phyloP scores from a whole-genome alignment of 2,797 vertebrate genomes.

The Allobates femoralis region DNA sequence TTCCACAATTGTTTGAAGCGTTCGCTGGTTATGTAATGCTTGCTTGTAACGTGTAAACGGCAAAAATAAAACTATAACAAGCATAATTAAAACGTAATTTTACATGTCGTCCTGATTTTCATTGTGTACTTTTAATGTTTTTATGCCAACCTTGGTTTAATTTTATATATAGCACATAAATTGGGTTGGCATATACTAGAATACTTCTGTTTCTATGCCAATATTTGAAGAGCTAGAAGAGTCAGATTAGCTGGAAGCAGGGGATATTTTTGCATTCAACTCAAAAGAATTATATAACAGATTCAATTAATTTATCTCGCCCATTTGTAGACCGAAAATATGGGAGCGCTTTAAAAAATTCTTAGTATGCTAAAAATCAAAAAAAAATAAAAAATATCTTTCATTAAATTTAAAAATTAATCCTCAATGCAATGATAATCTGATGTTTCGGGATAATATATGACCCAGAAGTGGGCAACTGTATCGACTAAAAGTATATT shows the following conservation, averaged over 20 bases:
- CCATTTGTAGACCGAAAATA: neutral
- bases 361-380: neutral
- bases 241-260: neutral
- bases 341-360: neutral
- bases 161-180: neutral
- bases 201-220: neutral
- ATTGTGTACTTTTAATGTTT: neutral
- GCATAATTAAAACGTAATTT: neutral
- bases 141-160: neutral
- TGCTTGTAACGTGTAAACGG: neutral
- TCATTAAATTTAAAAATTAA: too few species aligned
- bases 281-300: neutral
- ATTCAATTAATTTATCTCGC: neutral
- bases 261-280: neutral
- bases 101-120: neutral
- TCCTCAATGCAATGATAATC: neutral
- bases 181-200: neutral
- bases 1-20: neutral
- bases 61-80: neutral
- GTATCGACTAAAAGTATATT: too few species aligned
- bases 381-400: too few species aligned
- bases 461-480: too few species aligned
- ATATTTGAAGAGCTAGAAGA: neutral
- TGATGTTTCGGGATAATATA: too few species aligned
- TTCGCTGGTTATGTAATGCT: neutral